These are phyloP conservation scores for Erebia ligea DNA, from an alignment of 2,888 invertebrate species.

Conservation along the genomic window DNA sequence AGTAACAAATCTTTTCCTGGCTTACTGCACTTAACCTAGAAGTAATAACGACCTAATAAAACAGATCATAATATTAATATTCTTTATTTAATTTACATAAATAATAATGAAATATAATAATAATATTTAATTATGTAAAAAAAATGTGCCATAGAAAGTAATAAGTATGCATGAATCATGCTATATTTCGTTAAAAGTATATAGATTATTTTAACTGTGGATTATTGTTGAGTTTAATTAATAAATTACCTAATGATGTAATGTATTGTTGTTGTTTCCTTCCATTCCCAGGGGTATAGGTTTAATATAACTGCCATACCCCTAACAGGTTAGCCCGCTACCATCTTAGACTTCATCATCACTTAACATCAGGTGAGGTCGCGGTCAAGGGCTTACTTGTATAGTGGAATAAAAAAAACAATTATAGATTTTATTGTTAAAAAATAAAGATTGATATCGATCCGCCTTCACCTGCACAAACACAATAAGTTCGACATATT, in stretches of 20 bases:
- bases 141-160: slow-evolving; percentile 49
- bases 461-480: no score
- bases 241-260: slow-evolving; percentile 60
- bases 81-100: background rate
- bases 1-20: background rate
- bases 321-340: no score
- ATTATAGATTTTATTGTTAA: no score
- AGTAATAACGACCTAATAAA: background rate
- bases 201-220: slow-evolving; percentile 60
- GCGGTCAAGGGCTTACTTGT: no score
- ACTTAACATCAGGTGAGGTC: no score
- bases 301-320: no score
- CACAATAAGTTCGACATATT: no score
- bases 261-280: slow-evolving; percentile 15
- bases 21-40: background rate
- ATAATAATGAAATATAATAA: background rate
- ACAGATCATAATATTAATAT: background rate
- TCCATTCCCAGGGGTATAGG: background rate
- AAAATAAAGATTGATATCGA: no score
- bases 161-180: slow-evolving; percentile 55
- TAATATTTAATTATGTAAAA: slow-evolving; percentile 2
- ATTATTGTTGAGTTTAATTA: slow-evolving; percentile 80
- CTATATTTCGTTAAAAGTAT: slow-evolving; percentile 42
- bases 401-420: no score
- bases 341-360: no score